Conservation (phyloP, 2,113 vertebrate genomes). For the Lota lota region DNA sequence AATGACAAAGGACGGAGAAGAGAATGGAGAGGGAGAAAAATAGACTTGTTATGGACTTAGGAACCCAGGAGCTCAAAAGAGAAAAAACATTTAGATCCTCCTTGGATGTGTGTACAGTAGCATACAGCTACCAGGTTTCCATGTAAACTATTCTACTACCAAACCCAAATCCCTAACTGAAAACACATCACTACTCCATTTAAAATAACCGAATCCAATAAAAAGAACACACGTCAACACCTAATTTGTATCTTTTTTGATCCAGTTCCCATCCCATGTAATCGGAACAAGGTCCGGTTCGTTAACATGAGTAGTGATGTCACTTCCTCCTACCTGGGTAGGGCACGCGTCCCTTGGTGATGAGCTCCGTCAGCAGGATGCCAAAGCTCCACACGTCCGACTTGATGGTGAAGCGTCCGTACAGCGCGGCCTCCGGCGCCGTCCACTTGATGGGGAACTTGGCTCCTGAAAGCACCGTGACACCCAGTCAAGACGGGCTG, state of each 20-base stretch:
- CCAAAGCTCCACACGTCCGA: constrained; percentile 98
- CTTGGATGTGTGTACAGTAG: no score
- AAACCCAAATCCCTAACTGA: no score
- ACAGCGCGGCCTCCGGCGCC: constrained; percentile 92
- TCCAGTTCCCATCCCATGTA: background rate
- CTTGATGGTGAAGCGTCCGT: constrained; percentile 94
- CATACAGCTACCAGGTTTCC: no score
- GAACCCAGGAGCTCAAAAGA: no score
- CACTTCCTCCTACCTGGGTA: constrained; percentile 84
- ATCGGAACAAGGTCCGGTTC: background rate
- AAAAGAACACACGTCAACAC: no score
- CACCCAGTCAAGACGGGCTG: background rate
- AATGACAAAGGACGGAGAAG: no score
- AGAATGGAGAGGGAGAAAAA: no score
- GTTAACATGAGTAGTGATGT: background rate
- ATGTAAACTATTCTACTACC: no score
- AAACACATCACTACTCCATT: background rate
- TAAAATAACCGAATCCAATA: no score
- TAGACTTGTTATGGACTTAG: no score
- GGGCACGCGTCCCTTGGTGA: constrained; percentile 95
- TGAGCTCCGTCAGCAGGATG: constrained; percentile 91
- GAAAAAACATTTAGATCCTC: no score
- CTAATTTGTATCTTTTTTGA: background rate
- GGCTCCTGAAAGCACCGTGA: constrained; percentile 78
- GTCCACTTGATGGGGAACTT: constrained; percentile 99